phyloP scores from a whole-genome alignment of 2,113 vertebrate genomes.

The Rhinoderma darwinii region DNA sequence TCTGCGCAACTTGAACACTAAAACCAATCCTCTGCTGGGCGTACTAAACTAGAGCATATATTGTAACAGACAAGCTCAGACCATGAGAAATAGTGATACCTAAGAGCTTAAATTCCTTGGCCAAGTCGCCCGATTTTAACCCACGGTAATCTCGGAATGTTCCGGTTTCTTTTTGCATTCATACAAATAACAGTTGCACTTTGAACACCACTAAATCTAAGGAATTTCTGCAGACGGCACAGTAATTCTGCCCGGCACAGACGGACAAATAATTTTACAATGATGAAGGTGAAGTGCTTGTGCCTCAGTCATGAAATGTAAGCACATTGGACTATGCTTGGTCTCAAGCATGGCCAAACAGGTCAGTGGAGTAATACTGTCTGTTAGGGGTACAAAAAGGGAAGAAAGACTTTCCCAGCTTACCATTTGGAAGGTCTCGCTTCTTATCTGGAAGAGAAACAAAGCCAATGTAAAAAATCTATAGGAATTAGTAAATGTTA shows the following conservation, averaged over 20 bases:
- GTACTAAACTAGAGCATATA: too few species aligned
- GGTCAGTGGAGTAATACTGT: neutral
- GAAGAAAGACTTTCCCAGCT: slow-evolving; percentile 38
- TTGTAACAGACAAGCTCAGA: too few species aligned
- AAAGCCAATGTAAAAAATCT: neutral
- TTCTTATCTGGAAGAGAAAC: slow-evolving; percentile 70
- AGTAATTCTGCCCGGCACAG: too few species aligned
- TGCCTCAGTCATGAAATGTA: neutral
- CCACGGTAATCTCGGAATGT: too few species aligned
- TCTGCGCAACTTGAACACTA: too few species aligned
- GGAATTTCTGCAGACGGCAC: too few species aligned
- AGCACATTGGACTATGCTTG: neutral
- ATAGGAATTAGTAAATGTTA: neutral
- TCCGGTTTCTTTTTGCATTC: too few species aligned
- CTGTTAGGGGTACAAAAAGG: neutral
- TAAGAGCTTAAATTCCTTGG: too few species aligned
- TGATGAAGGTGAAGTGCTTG: neutral
- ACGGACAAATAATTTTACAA: neutral
- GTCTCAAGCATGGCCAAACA: neutral
- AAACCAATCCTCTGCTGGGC: too few species aligned
- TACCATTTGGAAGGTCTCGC: slow-evolving; percentile 70
- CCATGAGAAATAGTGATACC: too few species aligned
- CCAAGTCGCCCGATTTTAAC: too few species aligned
- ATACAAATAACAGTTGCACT: neutral
- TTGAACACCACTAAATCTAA: too few species aligned